phyloP scores from a whole-genome alignment of 2,113 vertebrate species.

The Indri indri region DNA sequence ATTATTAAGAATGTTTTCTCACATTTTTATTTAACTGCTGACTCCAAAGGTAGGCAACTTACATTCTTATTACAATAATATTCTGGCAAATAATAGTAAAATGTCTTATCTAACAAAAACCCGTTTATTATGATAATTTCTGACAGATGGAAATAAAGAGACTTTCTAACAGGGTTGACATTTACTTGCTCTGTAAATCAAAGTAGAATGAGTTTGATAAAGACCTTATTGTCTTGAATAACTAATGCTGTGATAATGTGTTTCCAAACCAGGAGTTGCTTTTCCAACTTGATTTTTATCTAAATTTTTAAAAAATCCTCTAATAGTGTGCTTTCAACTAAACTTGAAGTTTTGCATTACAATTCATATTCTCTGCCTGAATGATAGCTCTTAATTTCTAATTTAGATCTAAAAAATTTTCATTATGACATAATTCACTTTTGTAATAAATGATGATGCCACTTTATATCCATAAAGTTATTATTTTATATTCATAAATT shows the following conservation, averaged over 20 bases:
- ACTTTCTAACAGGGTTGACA: neutral
- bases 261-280: neutral
- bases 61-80: neutral
- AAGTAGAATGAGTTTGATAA: neutral
- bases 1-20: neutral
- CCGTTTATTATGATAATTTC: neutral
- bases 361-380: neutral
- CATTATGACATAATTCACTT: neutral
- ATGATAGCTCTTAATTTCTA: neutral
- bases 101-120: neutral
- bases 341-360: neutral
- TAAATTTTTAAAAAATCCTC: neutral
- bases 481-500: neutral
- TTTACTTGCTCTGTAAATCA: neutral
- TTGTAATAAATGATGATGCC: neutral
- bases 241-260: neutral
- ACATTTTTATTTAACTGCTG: neutral
- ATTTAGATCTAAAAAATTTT: neutral
- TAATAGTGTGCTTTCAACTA: neutral
- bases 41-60: neutral
- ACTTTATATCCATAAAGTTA: neutral
- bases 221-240: neutral
- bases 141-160: neutral
- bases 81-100: neutral
- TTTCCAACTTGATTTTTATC: neutral